phyloP scores from a whole-genome alignment of 1,140 invertebrate species.

The Neelides sp. region DNA sequence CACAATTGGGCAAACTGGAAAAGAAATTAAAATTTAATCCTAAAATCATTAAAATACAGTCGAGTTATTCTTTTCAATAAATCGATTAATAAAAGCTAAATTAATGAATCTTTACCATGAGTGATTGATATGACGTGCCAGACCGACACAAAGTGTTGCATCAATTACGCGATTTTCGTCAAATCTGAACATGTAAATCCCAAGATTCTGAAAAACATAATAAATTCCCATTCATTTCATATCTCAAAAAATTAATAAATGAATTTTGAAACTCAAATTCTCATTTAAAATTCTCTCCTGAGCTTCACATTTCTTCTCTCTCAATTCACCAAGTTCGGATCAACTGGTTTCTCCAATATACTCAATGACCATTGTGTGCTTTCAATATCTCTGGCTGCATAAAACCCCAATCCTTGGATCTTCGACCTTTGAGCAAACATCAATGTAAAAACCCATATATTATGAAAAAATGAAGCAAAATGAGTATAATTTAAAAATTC shows the following conservation, averaged over 20 bases:
- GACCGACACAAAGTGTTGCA: conserved; percentile 86
- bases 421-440: conserved; percentile 53
- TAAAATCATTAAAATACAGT: no score
- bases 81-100: no score
- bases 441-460: conserved; percentile 7
- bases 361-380: conserved; percentile 99
- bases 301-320: conserved; percentile 89
- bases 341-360: conserved; percentile 98
- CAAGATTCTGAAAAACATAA: conserved; percentile 66
- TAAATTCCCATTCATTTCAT: conserved; percentile 23
- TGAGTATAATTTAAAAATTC: no score
- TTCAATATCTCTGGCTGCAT: conserved; percentile 94
- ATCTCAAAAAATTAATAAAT: not conserved
- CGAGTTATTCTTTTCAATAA: no score
- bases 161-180: conserved; percentile 95
- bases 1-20: conserved; percentile 98
- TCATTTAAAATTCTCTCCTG: conserved; percentile 48
- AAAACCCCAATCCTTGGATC: conserved; percentile 89
- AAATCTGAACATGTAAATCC: conserved; percentile 99
- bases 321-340: conserved; percentile 82
- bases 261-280: not conserved
- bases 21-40: no score
- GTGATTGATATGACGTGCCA: conserved; percentile 97
- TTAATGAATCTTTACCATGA: no score
- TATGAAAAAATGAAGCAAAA: not conserved